phyloP scores from a whole-genome alignment of 30 jellyfish, hydroid and myxozoan genomes.

The Hydractinia echinata region DNA sequence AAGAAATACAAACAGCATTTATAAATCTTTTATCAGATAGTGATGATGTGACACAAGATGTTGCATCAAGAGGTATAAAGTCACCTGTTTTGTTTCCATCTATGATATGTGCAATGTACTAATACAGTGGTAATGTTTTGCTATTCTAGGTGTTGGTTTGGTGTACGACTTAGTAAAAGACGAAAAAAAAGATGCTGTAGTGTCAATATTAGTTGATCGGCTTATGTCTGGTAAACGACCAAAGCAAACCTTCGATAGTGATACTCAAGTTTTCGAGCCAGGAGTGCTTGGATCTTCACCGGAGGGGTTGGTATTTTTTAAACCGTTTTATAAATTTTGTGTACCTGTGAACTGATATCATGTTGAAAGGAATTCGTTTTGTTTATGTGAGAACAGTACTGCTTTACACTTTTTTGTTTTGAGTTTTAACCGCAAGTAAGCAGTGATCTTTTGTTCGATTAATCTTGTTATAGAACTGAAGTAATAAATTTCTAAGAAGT shows the following conservation, averaged over 20 bases:
- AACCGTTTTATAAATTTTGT: background rate
- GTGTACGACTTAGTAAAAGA: constrained; percentile 75
- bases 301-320: constrained; percentile 70
- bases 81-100: background rate
- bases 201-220: constrained; percentile 66
- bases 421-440: too few relatives aligned
- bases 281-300: constrained; percentile 94
- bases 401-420: too few relatives aligned
- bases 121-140: background rate
- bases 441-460: too few relatives aligned
- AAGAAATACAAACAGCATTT: constrained; percentile 70
- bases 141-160: constrained; percentile 39
- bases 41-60: constrained; percentile 91
- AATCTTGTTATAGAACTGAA: too few relatives aligned
- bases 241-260: constrained; percentile 59
- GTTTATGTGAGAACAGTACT: too few relatives aligned
- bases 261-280: constrained; percentile 56
- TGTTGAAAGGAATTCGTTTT: too few relatives aligned
- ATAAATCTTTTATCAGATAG: constrained; percentile 61
- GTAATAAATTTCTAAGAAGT: background rate
- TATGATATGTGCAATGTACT: background rate
- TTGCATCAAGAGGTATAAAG: constrained; percentile 83
- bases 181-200: constrained; percentile 53
- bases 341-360: too few relatives aligned
- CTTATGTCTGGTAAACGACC: constrained; percentile 90